These are phyloP conservation scores for Alaudala cheleensis DNA, from an alignment of 2,113 vertebrate species.

Conservation along the genomic window DNA sequence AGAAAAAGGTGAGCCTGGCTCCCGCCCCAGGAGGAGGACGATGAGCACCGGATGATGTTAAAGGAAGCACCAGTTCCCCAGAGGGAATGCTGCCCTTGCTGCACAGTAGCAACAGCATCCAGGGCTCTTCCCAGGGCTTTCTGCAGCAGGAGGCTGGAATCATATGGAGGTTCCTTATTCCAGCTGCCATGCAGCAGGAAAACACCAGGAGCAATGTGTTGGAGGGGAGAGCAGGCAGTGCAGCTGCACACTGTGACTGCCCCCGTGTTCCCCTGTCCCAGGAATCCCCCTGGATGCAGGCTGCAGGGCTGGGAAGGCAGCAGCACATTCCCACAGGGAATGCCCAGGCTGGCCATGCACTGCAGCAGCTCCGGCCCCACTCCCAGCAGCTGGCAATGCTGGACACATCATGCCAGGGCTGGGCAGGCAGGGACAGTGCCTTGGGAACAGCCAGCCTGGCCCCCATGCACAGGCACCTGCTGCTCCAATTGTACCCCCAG, in stretches of 20 bases:
- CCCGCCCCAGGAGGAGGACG: accelerated
- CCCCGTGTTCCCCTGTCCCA: accelerated
- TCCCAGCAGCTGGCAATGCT: background rate
- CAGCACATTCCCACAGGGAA: background rate
- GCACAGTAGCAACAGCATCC: background rate
- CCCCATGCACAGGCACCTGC: accelerated
- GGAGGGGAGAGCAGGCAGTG: background rate
- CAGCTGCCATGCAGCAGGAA: background rate
- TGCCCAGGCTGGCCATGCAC: background rate
- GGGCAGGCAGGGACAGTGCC: background rate
- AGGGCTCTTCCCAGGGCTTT: background rate
- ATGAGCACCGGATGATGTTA: background rate
- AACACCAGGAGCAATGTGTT: background rate
- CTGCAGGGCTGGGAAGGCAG: background rate
- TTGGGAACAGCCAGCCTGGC: background rate
- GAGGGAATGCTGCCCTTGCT: background rate
- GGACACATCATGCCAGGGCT: background rate
- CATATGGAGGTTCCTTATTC: background rate
- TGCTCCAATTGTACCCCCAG: accelerated
- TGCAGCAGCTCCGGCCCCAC: background rate
- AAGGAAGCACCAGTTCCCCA: background rate
- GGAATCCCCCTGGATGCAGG: background rate
- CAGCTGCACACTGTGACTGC: accelerated
- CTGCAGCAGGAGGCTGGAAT: background rate
- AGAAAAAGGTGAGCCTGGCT: background rate